Evolutionary conservation across 1,140 invertebrate species (phyloP).

Genomic region (Macrostomum lignano): DNA sequence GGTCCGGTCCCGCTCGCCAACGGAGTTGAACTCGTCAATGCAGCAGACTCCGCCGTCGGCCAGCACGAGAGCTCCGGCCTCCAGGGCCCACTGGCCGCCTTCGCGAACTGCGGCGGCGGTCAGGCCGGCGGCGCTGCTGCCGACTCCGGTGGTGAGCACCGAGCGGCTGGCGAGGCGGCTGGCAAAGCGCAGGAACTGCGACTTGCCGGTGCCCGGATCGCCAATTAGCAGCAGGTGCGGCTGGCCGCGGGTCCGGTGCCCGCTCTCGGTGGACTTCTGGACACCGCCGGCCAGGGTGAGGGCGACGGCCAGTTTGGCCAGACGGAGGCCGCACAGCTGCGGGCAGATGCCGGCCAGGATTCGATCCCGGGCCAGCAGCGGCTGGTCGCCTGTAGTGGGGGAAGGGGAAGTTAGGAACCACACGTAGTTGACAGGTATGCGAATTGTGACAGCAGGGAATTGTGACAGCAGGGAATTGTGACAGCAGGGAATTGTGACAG

Average conservation of each 20-base stretch:
- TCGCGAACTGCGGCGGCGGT: constrained; percentile 56
- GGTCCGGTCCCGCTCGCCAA: constrained; percentile 21
- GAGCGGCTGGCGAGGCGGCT: constrained; percentile 43
- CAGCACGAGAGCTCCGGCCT: constrained; percentile 24
- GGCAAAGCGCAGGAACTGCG: constrained; percentile 49
- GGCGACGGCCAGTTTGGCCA: constrained; percentile 52
- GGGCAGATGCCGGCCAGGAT: constrained; percentile 56
- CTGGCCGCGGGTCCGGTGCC: constrained; percentile 34
- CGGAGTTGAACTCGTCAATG: constrained; percentile 27
- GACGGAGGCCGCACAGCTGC: constrained; percentile 54
- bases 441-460: too few species aligned
- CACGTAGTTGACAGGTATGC: too few species aligned
- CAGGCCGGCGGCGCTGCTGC: constrained; percentile 55
- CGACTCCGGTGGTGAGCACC: constrained; percentile 52
- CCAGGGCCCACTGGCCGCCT: constrained; percentile 22
- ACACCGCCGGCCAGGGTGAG: constrained; percentile 38
- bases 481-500: too few species aligned
- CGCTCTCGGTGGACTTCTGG: not conserved
- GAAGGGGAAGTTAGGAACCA: too few species aligned
- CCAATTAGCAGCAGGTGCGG: constrained; percentile 58
- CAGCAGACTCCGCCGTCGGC: constrained; percentile 25
- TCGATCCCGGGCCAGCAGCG: constrained; percentile 33
- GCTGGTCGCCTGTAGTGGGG: not conserved
- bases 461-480: too few species aligned
- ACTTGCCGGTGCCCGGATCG: constrained; percentile 59